Base-by-base conservation (phyloP, 1,140 invertebrate genomes). In the Sogatella furcifera region DNA sequence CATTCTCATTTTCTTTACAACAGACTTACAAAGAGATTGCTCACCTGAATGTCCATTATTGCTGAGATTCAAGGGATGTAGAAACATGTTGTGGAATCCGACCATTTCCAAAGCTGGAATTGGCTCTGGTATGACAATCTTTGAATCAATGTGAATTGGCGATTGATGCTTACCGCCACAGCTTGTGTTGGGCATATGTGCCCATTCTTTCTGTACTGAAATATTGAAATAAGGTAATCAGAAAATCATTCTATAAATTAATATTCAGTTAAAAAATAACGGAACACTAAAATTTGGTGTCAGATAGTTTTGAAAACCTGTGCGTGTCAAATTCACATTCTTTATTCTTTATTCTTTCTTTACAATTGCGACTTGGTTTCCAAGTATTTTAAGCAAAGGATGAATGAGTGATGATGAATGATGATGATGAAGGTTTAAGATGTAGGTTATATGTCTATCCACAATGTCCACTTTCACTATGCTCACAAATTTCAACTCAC, bases 1-100 rank as follows among this genome's bases (percentile, higher is more conserved):
- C n/a, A n/a, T n/a, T n/a, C n/a, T n/a, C n/a, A n/a, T n/a, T n/a
- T n/a, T n/a, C n/a, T n/a, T n/a, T n/a, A n/a, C n/a, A n/a, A n/a
- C n/a, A n/a, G n/a, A n/a, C n/a, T n/a, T n/a, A n/a, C n/a, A n/a
- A 44, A 49, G 21, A 49, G 10, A 11, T 8, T 2, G 17, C 62
- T 71, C 72, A 85, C 84, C 83, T 60, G 84, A 85, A 71, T 86
- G 81, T 17, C 84, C 84, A 66, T 83, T 85, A 67, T 85, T 85
- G 21, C 76, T 75, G 59, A 83, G 71, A 55, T 75, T 76, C 13
- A 85, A 66, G 1, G 81, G 81, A 44, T 74, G 73, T 11, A 79
- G 78, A 19, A 87, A 68, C 19, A 80, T 76, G 71, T 87, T 80
- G 65, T 84, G 83, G 68, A 84, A 87, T 21, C 83, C 82, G 65